Percentiles rank a stretch among this genome's conserved stretches.
Evolutionary conservation across 2,888 invertebrate genomes (phyloP).

Genomic region (Aricia artaxerxes): DNA sequence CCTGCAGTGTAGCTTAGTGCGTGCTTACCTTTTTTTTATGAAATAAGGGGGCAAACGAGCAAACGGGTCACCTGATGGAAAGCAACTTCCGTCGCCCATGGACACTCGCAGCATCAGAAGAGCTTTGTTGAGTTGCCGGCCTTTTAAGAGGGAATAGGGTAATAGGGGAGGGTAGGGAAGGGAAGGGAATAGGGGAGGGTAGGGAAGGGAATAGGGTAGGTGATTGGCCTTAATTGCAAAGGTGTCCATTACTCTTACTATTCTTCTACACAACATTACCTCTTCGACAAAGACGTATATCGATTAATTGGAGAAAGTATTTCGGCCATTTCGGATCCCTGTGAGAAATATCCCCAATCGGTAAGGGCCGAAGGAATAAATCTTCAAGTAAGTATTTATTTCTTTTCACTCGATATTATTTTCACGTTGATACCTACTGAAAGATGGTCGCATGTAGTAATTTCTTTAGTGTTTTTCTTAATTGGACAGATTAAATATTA

Average conservation of each 20-base stretch:
- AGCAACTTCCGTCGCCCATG: too few relatives aligned
- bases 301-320: slow-evolving; percentile 20
- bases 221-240: background rate
- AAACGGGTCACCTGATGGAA: too few relatives aligned
- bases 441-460: background rate
- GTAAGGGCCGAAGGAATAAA: slow-evolving; percentile 39
- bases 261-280: background rate
- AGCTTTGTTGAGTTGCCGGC: too few relatives aligned
- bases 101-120: too few relatives aligned
- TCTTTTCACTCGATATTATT: slow-evolving; percentile 23
- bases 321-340: slow-evolving; percentile 39
- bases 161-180: too few relatives aligned
- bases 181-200: too few relatives aligned
- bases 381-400: slow-evolving; percentile 38
- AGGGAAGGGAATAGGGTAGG: too few relatives aligned
- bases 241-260: background rate
- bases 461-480: background rate
- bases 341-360: slow-evolving; percentile 40
- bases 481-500: background rate
- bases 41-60: too few relatives aligned
- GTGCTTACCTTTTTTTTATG: too few relatives aligned
- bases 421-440: background rate
- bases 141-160: too few relatives aligned
- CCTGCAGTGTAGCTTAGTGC: too few relatives aligned
- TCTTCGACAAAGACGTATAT: slow-evolving; percentile 6